Percentiles rank a stretch among this genome's conserved stretches.
Conservation (phyloP, 2,888 invertebrate species). For the Axea sp. region DNA sequence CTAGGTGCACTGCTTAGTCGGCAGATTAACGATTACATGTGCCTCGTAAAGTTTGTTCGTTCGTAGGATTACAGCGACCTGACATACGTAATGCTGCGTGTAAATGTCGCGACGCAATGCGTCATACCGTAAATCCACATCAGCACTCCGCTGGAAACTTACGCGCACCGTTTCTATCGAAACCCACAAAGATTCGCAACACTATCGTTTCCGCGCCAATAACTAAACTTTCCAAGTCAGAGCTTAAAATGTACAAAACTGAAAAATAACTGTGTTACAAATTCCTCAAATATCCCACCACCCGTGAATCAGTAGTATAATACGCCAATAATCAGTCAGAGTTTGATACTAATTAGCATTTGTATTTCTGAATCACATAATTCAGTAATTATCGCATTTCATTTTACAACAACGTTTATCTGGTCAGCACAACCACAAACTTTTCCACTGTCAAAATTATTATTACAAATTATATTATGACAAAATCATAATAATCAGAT, state of each 20-base stretch:
- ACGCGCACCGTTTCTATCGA: constrained; percentile 6
- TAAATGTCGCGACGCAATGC: constrained; percentile 60
- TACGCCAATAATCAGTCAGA: constrained; percentile 8
- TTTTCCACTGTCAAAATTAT: constrained; percentile 17
- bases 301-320: constrained; percentile 8
- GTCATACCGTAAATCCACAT: constrained; percentile 60
- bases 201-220: constrained; percentile 14
- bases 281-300: too few relatives aligned
- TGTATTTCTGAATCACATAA: not conserved
- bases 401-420: constrained; percentile 17
- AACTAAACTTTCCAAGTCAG: constrained; percentile 17
- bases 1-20: constrained; percentile 58
- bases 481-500: constrained; percentile 26
- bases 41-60: constrained; percentile 67
- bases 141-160: constrained; percentile 35
- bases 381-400: constrained; percentile 2
- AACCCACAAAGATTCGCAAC: constrained; percentile 11
- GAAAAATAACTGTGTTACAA: too few relatives aligned
- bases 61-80: constrained; percentile 64
- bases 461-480: constrained; percentile 7
- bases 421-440: constrained; percentile 13
- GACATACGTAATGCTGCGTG: constrained; percentile 60
- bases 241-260: too few relatives aligned
- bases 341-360: not conserved
- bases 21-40: constrained; percentile 68